Conservation (phyloP, 1,140 invertebrate species). For the Monomorium pharaonis region DNA sequence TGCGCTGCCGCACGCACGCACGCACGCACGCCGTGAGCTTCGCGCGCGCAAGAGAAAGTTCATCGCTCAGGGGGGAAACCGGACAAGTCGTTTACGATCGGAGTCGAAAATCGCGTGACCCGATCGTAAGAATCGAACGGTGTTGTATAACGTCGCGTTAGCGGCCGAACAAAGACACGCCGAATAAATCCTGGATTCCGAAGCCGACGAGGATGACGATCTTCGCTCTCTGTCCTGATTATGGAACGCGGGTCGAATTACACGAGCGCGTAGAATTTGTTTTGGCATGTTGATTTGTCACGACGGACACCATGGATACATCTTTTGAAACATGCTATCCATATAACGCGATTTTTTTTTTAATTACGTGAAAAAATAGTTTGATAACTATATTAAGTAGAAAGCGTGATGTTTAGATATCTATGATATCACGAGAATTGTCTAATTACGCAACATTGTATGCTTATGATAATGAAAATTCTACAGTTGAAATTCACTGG, state of each 20-base stretch:
- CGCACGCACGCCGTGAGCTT: background rate
- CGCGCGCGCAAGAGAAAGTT: conserved; percentile 65
- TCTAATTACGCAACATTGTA: background rate
- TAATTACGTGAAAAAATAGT: too few relatives aligned
- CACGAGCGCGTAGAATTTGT: background rate
- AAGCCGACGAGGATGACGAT: background rate
- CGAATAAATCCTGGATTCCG: conserved; percentile 5
- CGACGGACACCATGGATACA: background rate
- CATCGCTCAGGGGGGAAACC: conserved; percentile 58
- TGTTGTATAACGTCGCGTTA: background rate
- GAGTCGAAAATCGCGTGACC: conserved; percentile 51
- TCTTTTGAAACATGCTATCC: background rate
- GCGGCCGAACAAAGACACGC: conserved; percentile 4
- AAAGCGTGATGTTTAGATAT: too few relatives aligned
- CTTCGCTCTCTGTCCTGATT: background rate
- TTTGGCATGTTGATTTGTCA: background rate
- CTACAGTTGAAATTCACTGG: background rate
- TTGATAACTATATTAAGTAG: background rate
- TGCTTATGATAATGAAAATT: background rate
- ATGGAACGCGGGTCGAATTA: background rate
- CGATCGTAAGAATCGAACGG: conserved; percentile 21
- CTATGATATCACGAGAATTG: too few relatives aligned
- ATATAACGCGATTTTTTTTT: too few relatives aligned
- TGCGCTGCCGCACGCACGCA: background rate
- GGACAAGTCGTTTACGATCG: conserved; percentile 51